These are phyloP conservation scores for Berghia stephanieae DNA, from an alignment of 1,140 invertebrate genomes.

Conservation along the genomic window DNA sequence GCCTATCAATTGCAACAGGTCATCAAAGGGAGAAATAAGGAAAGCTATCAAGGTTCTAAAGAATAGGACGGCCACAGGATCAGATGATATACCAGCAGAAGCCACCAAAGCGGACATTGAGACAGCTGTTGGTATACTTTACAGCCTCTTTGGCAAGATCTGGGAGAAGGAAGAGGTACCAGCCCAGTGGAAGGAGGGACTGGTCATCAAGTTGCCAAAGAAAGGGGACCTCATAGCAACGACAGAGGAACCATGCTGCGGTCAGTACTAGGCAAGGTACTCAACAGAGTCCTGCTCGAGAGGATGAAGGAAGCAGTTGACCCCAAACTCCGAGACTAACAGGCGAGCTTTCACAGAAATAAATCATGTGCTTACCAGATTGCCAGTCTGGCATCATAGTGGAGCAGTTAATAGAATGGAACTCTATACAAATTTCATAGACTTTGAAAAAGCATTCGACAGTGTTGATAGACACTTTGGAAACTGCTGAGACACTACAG, in stretches of 20 bases:
- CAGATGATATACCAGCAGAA: no score
- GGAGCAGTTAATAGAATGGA: no score
- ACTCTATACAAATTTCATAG: no score
- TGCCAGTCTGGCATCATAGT: no score
- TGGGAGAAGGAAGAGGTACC: slow-evolving; percentile 30
- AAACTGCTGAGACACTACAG: no score
- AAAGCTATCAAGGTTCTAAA: slow-evolving; percentile 21
- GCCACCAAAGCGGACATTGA: no score
- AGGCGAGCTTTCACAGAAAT: slow-evolving; percentile 32
- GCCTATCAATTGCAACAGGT: slow-evolving; percentile 19
- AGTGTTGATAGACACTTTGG: no score
- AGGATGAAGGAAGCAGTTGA: slow-evolving; percentile 37
- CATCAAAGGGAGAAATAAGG: slow-evolving; percentile 17
- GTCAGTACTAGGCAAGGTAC: slow-evolving; percentile 41
- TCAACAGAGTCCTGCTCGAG: slow-evolving; percentile 36
- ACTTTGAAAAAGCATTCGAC: no score
- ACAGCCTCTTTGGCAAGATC: no score
- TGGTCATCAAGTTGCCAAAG: slow-evolving; percentile 43
- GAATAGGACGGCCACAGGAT: slow-evolving; percentile 9
- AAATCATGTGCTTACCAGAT: slow-evolving; percentile 39
- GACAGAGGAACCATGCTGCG: slow-evolving; percentile 44
- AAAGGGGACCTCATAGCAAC: slow-evolving; percentile 46
- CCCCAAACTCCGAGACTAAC: slow-evolving; percentile 29
- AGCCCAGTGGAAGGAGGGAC: slow-evolving; percentile 40
- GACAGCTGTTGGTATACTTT: no score